These are phyloP conservation scores for Myathropa florea DNA, from an alignment of 2,888 invertebrate genomes.

Conservation along the genomic window DNA sequence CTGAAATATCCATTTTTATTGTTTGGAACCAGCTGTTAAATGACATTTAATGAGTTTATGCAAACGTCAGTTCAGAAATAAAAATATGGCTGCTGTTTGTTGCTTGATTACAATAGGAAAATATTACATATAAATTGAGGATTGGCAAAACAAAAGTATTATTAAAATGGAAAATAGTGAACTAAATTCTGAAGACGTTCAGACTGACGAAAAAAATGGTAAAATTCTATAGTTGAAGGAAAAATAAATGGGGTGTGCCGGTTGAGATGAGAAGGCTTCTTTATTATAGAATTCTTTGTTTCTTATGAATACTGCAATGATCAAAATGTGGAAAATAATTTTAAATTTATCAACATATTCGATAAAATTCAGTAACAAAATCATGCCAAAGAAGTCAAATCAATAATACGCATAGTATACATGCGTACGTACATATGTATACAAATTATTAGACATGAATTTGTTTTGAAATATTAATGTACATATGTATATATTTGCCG, in stretches of 20 bases:
- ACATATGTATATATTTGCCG: not conserved
- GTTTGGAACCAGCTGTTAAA: constrained; percentile 9
- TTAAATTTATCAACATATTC: not conserved
- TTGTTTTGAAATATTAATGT: not conserved
- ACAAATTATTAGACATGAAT: not conserved
- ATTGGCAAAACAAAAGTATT: not conserved
- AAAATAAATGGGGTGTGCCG: not conserved
- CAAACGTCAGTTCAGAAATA: constrained; percentile 46
- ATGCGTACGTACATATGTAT: not conserved
- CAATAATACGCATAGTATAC: not conserved
- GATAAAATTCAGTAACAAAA: too few relatives aligned
- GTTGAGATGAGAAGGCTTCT: not conserved
- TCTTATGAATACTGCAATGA: not conserved
- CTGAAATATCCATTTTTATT: not conserved
- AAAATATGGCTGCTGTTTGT: constrained; percentile 61
- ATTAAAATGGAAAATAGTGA: constrained; percentile 53
- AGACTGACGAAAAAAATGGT: constrained; percentile 53
- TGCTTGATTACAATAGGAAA: not conserved
- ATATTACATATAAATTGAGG: constrained; percentile 15
- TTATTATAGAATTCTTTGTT: not conserved
- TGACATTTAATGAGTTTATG: constrained; percentile 1
- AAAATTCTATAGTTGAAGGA: not conserved
- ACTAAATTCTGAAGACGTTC: constrained; percentile 38
- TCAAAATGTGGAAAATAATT: not conserved
- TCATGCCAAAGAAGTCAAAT: too few relatives aligned